Evolutionary conservation across 2,888 invertebrate species (phyloP), one percentile per base, ranked within the genome.

Genomic region (Drosophila helvetica): DNA sequence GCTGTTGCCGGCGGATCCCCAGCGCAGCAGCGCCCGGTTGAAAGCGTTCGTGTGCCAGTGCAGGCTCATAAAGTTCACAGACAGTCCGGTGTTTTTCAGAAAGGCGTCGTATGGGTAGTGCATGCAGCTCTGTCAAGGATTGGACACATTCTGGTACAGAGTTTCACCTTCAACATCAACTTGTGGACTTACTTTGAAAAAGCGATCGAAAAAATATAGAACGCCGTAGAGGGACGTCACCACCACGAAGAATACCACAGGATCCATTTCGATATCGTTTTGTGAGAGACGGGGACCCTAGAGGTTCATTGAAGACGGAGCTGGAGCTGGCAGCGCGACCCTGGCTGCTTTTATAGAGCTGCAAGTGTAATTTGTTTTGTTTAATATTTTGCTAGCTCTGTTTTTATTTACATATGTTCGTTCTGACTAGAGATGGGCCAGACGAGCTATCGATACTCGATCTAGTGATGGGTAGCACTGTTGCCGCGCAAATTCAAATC

Each of bases 31-130:
- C 59, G 93, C 93, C 75, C 97, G 93, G 91, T 97, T 97, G 80
- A 96, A 95, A 6, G 95, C 95, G 19, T 95, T 94, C 0, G 97
- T 96, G 73, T 94, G 95, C 96, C 96, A 97, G 78, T 94, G 94
- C 60, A 97, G 92, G 65, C 94, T 94, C 52, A 97, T 93, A 63
- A 96, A 93, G 73, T 95, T 94, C 38, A 97, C 93, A 87, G 94
- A 94, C 12, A 97, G 86, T 3, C 97, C 97, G 2, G 95, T 95
- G 62, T 95, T 96, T 89, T 95, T 94, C 69, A 96, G 90, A 88
- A 97, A 95, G 76, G 94, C 94, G 77, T 95, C 93, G 90, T 97
- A 97, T 0, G 97, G 96, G 89, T 96, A 95, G 90, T 96, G 96
- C 92, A 96, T 95, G 91, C 97, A 97, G 90, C 96, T 96, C 97